A percentile compares a stretch with the other conserved stretches of the same genome.
Evolutionary conservation across 2,888 invertebrate species (phyloP).

Genomic region (Pharmacophagus antenor): DNA sequence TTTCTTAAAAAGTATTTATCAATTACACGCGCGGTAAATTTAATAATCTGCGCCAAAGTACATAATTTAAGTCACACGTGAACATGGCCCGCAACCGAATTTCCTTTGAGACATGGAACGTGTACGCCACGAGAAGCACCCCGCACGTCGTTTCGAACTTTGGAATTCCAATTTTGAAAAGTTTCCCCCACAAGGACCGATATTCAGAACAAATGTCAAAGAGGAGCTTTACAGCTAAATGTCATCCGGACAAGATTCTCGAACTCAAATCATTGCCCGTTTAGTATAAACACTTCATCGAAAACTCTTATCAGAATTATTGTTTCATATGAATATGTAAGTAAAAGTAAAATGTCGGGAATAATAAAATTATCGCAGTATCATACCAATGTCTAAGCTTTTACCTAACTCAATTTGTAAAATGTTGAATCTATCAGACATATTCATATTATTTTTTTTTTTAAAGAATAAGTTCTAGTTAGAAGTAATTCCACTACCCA

Average conservation of each 20-base stretch:
- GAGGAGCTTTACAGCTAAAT: slow-evolving; percentile 54
- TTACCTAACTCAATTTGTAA: too few relatives aligned
- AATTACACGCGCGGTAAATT: slow-evolving; percentile 72
- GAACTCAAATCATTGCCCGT: slow-evolving; percentile 5
- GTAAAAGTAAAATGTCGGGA: too few relatives aligned
- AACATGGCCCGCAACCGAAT: slow-evolving; percentile 73
- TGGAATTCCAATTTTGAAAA: slow-evolving; percentile 81
- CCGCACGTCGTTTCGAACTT: slow-evolving; percentile 75
- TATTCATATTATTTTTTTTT: too few relatives aligned
- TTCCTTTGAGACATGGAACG: slow-evolving; percentile 78
- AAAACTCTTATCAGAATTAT: neutral
- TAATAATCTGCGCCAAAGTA: slow-evolving; percentile 69
- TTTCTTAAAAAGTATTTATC: slow-evolving; percentile 52
- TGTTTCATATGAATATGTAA: neutral
- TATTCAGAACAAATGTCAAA: slow-evolving; percentile 76
- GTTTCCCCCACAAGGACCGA: slow-evolving; percentile 74
- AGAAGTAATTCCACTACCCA: too few relatives aligned
- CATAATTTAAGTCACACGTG: slow-evolving; percentile 74
- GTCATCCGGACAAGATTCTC: slow-evolving; percentile 18
- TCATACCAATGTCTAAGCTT: too few relatives aligned
- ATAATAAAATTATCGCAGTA: too few relatives aligned
- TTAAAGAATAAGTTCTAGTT: too few relatives aligned
- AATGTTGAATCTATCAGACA: too few relatives aligned
- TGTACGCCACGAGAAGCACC: slow-evolving; percentile 59
- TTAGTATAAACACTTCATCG: neutral